Base-by-base conservation (phyloP, 2,797 vertebrate genomes). In the Etheostoma perlongum region DNA sequence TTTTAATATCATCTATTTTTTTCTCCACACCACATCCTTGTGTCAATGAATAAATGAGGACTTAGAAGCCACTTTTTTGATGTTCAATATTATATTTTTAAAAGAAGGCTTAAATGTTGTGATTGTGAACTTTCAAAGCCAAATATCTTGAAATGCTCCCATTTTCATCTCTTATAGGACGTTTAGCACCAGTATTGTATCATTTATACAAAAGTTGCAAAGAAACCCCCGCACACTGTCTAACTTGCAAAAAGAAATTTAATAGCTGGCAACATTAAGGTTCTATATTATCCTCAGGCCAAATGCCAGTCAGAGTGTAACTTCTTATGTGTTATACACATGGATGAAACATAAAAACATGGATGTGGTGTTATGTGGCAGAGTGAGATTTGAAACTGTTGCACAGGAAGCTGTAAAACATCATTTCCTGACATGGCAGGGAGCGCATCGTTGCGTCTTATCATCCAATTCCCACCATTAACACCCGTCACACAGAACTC, bases 91-190 rank as follows among this genome's bases (percentile, higher is more conserved):
- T 73, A 52, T 78, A 66, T 82, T 81, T 85, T 85, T 52, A 25
- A 73, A 70, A 63, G 65, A 49, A 88, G 78, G 69, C 75, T 82
- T 81, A 72, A 52, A 65, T 87, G 71, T 82, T 79, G 72, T 87
- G 74, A 52, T 71, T 74, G 82, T 86, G 64, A 74, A 48, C 49
- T 76, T 80, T 81, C 51, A 61, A 73, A 82, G 78, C 69, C 81
- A 78, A 80, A 79, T 72, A 76, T 84, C 54, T 74, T 73, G 4
- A 77, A 61, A 73, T 51, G 47, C 12, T 68, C 57, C 16, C 42
- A 63, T 69, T 64, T 72, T 57, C 70, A 57, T 63, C 3, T 47
- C 11, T 36, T 21, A 15, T n/a, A 9, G 15, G 21, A 70, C 7
- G 59, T 61, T 78, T 23, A 48, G 55, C 8, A n/a, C 51, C 42